phyloP scores from a whole-genome alignment of 2,888 invertebrate species.

The Drosophila anomalata region DNA sequence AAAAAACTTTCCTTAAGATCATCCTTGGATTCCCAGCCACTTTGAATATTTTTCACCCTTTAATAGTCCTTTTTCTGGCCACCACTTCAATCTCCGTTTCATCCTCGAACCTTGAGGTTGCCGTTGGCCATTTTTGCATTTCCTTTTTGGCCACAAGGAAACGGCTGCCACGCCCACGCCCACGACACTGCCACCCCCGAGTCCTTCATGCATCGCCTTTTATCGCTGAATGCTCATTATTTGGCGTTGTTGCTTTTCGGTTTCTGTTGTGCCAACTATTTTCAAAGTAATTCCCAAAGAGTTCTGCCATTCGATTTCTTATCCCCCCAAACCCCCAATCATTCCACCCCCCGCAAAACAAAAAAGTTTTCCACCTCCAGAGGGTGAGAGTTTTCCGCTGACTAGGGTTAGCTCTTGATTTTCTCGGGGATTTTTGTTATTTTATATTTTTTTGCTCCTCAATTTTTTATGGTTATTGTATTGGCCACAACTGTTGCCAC shows the following conservation, averaged over 20 bases:
- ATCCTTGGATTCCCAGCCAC: slow-evolving; percentile 9
- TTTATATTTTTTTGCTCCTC: slow-evolving; percentile 12
- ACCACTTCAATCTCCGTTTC: slow-evolving; percentile 35
- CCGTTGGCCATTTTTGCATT: slow-evolving; percentile 38
- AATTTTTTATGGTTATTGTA: slow-evolving; percentile 53
- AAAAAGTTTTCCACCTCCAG: slow-evolving; percentile 13
- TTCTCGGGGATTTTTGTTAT: slow-evolving; percentile 24
- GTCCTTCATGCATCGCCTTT: slow-evolving; percentile 39
- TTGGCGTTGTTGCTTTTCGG: slow-evolving; percentile 41
- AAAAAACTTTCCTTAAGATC: slow-evolving; percentile 27
- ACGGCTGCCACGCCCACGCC: slow-evolving; percentile 21
- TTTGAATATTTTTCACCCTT: slow-evolving; percentile 1
- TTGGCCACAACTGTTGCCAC: slow-evolving; percentile 54
- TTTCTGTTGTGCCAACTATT: slow-evolving; percentile 58
- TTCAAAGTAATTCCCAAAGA: slow-evolving; percentile 67
- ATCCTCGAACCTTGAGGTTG: slow-evolving; percentile 21
- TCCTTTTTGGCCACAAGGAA: slow-evolving; percentile 13
- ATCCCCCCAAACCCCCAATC: not conserved
- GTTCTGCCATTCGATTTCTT: slow-evolving; percentile 67
- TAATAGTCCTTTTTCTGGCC: slow-evolving; percentile 8
- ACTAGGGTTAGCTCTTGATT: slow-evolving; percentile 39
- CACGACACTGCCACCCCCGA: not conserved
- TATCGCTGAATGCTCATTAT: slow-evolving; percentile 68
- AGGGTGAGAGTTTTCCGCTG: slow-evolving; percentile 28
- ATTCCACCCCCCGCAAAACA: not conserved